Base-by-base conservation (phyloP, 2,797 vertebrate species). In the Leptoclinus maculatus region DNA sequence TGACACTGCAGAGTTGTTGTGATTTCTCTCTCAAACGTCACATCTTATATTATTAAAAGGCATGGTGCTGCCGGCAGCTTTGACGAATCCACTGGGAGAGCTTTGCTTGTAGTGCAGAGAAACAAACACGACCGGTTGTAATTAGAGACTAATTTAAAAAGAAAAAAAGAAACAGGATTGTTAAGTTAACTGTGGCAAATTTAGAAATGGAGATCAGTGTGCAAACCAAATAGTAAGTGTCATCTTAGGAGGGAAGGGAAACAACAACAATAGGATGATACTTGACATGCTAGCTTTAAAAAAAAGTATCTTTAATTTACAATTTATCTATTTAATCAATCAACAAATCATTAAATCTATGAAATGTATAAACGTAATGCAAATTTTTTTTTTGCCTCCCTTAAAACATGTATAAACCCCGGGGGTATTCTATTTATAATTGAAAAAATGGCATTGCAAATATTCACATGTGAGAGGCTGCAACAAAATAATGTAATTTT, bases 1-100 rank as follows among this genome's bases (percentile, higher is more conserved):
- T 85, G 86, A 90, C 78, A 49, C 66, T 43, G 88, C 89, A 84
- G 63, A 83, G 80, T 47, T 77, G 36, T 51, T 54, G 51, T 41
- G 49, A 74, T 81, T 74, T 56, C 63, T 71, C 63, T 71, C 41
- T 60, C 36, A 69, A 84, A 73, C 43, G 16, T 72, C 32, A 63
- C 32, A 45, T 80, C 39, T 41, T 27, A 47, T 80, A 80, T 69
- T 13, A 74, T 69, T 13, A 74, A 71, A 72, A 73, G 47, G 14
- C 59, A 76, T 14, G 38, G 34, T 21, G 64, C 71, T 59, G 76
- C 60, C 16, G 32, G 2, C 71, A 77, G 64, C 60, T 70, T 14
- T n/a, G 53, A 77, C 51, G 13, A 1, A 29, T 27, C 72, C 41
- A 34, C 23, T 0, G 67, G 69, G 74, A 79, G 59, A 16, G 25